Evolutionary conservation across 2,113 vertebrate genomes (phyloP), one percentile per base, ranked within the genome.

Genomic region (Ammodytes dubius): DNA sequence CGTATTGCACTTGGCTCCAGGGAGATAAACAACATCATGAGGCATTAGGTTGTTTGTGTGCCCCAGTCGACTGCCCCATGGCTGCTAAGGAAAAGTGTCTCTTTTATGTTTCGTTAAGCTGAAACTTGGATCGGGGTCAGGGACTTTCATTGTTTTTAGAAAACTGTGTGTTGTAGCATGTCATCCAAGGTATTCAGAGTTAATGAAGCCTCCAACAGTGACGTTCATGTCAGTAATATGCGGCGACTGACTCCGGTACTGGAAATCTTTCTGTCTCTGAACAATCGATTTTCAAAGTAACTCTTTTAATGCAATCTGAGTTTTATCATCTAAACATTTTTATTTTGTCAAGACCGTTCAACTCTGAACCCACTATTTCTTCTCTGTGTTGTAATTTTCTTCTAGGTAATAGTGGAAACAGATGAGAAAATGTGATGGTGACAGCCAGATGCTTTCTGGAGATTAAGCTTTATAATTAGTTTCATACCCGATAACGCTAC

Each of bases 1-100:
- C 63, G 84, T 79, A 87, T 76, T 85, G 82, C 68, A 64, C 63
- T 78, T 69, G 70, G 85, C 83, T 78, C 54, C 9, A 49, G 82
- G 75, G 27, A 87, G 88, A 83, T 69, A 82, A 87, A 77, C 61
- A 72, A 70, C 58, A 77, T 92, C 81, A 75, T 53, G 47, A 82
- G 81, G 74, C 73, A 79, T 86, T 86, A 65, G 89, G 69, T 88
- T 76, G 80, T 82, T 85, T 71, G 27, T 78, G 82, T 77, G 56
- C 70, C 84, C 86, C 73, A 72, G 61, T 67, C 42, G 46, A 35
- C 65, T 50, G 37, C 79, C 68, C 74, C 76, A 88, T 80, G 84
- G 82, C 82, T 81, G 82, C 82, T 81, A 70, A 40, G 49, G 54
- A 81, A 42, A 73, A 71, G 39, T 67, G 53, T 75, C 56, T 68